Evolutionary conservation across 2,888 invertebrate genomes (phyloP), one percentile per base, ranked within the genome.

Genomic region (Nomada fucata): DNA sequence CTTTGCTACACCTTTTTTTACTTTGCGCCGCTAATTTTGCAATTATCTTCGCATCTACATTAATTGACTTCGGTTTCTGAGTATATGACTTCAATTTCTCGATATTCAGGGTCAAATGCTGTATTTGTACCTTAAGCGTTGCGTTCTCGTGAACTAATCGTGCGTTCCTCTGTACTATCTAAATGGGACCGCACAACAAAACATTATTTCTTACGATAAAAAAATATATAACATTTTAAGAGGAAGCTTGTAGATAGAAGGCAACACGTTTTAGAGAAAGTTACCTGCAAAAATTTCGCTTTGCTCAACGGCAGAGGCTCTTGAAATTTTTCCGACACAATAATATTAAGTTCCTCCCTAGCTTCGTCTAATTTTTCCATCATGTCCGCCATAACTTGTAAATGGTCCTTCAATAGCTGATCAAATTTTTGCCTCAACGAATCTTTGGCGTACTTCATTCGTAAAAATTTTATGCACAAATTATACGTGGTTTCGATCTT

Each of bases 321-420:
- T 23, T 87, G 91, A 86, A 91, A 91, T 72, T 91, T 91, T 10
- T 89, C 89, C 0, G 91, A 91, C 5, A 91, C 89, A 23, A 91
- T 91, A 7, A 89, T 85, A 23, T 91, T 91, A 1, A 91, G 75
- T 75, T 91, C 91, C 42, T 89, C 90, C 26, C 90, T 83, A 1
- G 89, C 91, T 59, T 91, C 91, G 64, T 91, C 91, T 7, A 91
- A 74, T 71, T 91, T 91, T 36, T 91, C 89, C 91, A 91, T 91
- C 91, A 90, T 91, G 44, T 91, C 91, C 0, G 90, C 84, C 89
- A 91, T 91, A n/a, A 91, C 88, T 71, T 86, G 86, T 26, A 91
- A 75, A 83, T 91, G 91, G 55, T 91, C 91, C 7, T 82, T 84
- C 50, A 87, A 73, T 60, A 91, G 75, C 36, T 88, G 87, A 79